Percentiles rank a stretch among this genome's conserved stretches.
These are phyloP conservation scores for Macquaria ambigua DNA, from an alignment of 2,113 vertebrate species.

Conservation along the genomic window DNA sequence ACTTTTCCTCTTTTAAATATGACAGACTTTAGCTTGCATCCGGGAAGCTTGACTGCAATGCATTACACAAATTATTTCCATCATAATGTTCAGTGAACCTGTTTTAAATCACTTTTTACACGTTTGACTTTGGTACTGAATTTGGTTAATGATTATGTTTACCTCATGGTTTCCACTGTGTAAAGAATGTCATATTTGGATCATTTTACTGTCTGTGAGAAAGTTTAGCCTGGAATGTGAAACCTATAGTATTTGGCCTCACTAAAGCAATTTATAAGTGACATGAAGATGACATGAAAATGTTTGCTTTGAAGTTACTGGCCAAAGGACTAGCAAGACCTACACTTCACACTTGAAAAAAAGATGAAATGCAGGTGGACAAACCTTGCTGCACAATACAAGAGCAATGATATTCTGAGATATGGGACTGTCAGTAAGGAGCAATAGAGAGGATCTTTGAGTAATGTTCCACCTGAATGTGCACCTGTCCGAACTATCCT, in stretches of 20 bases:
- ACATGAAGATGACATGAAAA: constrained; percentile 3
- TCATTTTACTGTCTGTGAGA: neutral
- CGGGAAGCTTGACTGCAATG: constrained; percentile 37
- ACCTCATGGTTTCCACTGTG: constrained; percentile 12
- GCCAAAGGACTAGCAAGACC: neutral
- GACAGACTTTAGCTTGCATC: constrained; percentile 36
- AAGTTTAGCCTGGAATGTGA: neutral
- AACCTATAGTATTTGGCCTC: neutral
- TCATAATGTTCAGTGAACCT: constrained; percentile 48
- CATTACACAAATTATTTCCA: constrained; percentile 56
- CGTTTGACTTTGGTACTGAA: constrained; percentile 7
- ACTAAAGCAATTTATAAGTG: constrained; percentile 3
- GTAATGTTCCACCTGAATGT: constrained; percentile 52
- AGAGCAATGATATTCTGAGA: constrained; percentile 48
- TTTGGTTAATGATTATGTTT: constrained; percentile 9
- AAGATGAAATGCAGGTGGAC: constrained; percentile 48
- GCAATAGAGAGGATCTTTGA: constrained; percentile 55
- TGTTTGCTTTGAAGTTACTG: constrained; percentile 39
- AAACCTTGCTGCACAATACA: constrained; percentile 19
- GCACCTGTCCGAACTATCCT: constrained; percentile 67
- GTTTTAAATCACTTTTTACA: constrained; percentile 28
- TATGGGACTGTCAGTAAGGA: constrained; percentile 58
- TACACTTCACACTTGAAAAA: neutral
- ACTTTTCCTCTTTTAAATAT: constrained; percentile 52
- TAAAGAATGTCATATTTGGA: constrained; percentile 15